phyloP scores from a whole-genome alignment of 2,113 vertebrate species.

The Capra hircus region DNA sequence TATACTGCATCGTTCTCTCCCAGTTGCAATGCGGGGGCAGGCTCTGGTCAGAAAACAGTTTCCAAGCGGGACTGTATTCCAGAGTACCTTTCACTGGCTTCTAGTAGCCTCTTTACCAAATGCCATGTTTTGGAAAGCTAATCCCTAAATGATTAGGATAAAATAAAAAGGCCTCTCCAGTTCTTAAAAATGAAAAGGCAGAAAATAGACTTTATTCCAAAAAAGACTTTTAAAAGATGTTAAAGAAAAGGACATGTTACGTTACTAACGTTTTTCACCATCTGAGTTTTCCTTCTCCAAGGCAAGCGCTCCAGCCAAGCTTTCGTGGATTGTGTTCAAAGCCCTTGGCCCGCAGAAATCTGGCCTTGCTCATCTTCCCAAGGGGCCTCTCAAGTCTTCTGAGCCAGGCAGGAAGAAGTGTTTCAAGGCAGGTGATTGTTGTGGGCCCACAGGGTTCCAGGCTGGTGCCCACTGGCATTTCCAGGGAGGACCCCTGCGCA shows the following conservation, averaged over 20 bases:
- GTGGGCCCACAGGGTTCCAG: rapidly evolving
- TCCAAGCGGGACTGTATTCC: no score
- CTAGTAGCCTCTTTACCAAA: not conserved
- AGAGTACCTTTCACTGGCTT: not conserved
- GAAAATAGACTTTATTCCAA: conserved; percentile 62
- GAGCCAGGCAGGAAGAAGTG: not conserved
- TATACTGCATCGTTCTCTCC: not conserved
- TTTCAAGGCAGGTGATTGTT: not conserved
- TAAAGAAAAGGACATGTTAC: not conserved
- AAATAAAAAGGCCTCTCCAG: not conserved
- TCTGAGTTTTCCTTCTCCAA: not conserved
- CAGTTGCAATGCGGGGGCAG: not conserved
- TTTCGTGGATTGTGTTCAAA: rapidly evolving
- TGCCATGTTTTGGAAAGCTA: not conserved
- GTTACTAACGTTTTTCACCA: not conserved
- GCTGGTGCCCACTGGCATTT: not conserved
- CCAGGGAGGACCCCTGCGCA: not conserved
- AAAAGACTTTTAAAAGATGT: not conserved
- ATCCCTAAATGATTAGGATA: not conserved
- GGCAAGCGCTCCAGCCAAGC: not conserved
- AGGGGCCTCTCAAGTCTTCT: not conserved
- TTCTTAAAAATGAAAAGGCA: conserved; percentile 26
- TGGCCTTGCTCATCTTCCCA: not conserved
- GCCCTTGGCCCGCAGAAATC: not conserved
- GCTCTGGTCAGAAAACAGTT: not conserved